Base-by-base conservation (phyloP, 2,113 vertebrate genomes). In the Lates calcarifer region DNA sequence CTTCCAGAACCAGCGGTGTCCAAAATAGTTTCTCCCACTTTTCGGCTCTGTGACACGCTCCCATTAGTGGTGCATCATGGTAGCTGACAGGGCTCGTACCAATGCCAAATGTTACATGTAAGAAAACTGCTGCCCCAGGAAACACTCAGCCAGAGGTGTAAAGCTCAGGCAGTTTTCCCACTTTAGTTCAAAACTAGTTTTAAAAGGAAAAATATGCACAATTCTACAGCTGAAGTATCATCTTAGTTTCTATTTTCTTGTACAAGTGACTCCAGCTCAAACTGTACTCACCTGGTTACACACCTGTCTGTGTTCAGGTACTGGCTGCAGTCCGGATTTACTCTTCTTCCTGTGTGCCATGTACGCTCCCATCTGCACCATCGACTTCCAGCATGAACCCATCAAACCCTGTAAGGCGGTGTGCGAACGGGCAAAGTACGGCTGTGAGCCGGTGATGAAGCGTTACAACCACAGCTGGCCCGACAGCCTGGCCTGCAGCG, bases 361-460 rank as follows among this genome's bases (percentile, higher is more conserved):
- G 98, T 99, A 99, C 74, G 98, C 98, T 14, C 98, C 98, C 77
- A 99, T 99, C 93, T 99, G 98, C 95, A 98, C 98, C 91, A 97
- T 98, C 58, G 97, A 98, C 93, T 99, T 99, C 93, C 98, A 98
- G 93, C 97, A 98, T 5, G 98, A 99, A 84, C 98, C 98, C 84
- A 99, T 99, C 93, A 99, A 98, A 90, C 98, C 98, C 41, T 99
- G 98, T 90, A 97, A 97, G 93, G 96, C 98, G 0, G 97, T 99
- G 77, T 99, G 98, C 45, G 96, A 99, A 92, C 94, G 97, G 8
- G 98, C 98, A 2, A 96, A 97, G 74, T 83, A 83, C 1, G 98
- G 98, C 92, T 99, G 98, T 31, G 98, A 99, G 91, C 98, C 98
- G 3, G 95, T 99, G 57, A 97, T 99, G 93, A 88, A 95, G 82